A percentile compares a stretch with the other conserved stretches of the same genome.
Evolutionary conservation across 1,140 invertebrate genomes (phyloP).

Genomic region (Saxidomus purpurata): DNA sequence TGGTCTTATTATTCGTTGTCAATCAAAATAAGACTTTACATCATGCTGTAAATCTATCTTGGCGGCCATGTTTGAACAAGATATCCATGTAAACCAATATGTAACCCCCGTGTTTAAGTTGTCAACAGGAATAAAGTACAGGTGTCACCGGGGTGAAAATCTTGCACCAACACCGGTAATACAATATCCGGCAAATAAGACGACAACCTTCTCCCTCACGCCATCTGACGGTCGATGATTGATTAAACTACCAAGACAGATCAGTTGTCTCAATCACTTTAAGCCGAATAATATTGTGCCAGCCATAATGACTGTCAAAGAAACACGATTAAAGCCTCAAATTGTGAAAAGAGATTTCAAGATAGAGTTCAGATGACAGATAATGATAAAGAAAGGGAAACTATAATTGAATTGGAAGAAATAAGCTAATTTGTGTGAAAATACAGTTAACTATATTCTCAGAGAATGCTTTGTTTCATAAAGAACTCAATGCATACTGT

Average conservation of each 20-base stretch:
- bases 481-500: neutral
- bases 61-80: slow-evolving; percentile 65
- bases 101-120: slow-evolving; percentile 67
- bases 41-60: slow-evolving; percentile 34
- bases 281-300: slow-evolving; percentile 59
- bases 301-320: slow-evolving; percentile 55
- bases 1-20: neutral
- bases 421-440: slow-evolving; percentile 60
- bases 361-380: slow-evolving; percentile 60
- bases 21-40: slow-evolving; percentile 1
- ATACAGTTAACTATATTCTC: slow-evolving; percentile 49
- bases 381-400: slow-evolving; percentile 57
- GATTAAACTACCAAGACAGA: slow-evolving; percentile 54
- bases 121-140: slow-evolving; percentile 62
- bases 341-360: slow-evolving; percentile 64
- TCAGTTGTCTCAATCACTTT: slow-evolving; percentile 39
- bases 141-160: slow-evolving; percentile 62
- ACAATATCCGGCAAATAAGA: slow-evolving; percentile 61
- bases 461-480: slow-evolving; percentile 1
- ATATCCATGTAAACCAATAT: slow-evolving; percentile 66
- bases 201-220: slow-evolving; percentile 39
- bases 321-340: slow-evolving; percentile 65
- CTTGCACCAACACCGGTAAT: slow-evolving; percentile 57
- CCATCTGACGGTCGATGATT: slow-evolving; percentile 47
- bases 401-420: slow-evolving; percentile 59